A percentile compares a stretch with the other conserved stretches of the same genome.
Conservation (phyloP, 2,888 invertebrate genomes). For the Apantesis nais region DNA sequence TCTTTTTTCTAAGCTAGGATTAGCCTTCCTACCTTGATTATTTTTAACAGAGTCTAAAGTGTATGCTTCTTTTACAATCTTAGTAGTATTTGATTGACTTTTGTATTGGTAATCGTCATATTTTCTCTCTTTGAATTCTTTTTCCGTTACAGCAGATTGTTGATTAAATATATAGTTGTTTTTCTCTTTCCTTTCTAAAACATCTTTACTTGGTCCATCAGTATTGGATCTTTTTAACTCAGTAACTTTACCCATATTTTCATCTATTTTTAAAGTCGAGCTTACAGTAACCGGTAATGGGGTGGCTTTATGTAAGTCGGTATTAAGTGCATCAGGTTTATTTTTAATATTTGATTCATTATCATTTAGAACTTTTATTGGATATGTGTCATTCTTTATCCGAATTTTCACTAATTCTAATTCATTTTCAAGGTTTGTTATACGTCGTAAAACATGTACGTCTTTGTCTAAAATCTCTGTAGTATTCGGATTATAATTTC, state of each 20-base stretch:
- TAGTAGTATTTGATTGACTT: not conserved
- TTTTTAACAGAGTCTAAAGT: too few species aligned
- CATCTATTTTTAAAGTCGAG: not conserved
- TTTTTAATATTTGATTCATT: not conserved
- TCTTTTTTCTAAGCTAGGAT: not conserved
- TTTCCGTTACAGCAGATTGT: not conserved
- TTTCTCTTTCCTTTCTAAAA: not conserved
- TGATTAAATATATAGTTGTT: not conserved
- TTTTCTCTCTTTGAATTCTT: not conserved
- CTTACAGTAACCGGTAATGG: not conserved
- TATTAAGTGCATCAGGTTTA: not conserved
- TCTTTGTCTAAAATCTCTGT: not conserved
- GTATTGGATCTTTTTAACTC: not conserved
- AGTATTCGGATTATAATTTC: not conserved
- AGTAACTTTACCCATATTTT: not conserved
- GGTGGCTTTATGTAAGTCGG: not conserved
- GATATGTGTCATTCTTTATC: slow-evolving; percentile 4
- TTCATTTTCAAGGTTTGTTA: slow-evolving; percentile 13
- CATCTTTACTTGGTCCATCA: not conserved
- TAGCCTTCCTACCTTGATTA: not conserved
- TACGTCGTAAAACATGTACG: not conserved
- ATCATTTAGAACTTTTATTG: not conserved
- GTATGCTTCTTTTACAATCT: not conserved
- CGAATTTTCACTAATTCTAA: slow-evolving; percentile 8
- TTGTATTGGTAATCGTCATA: not conserved